Evolutionary conservation across 2,888 invertebrate species (phyloP), one percentile per base, ranked within the genome.

Genomic region (Charanyca ferruginea): DNA sequence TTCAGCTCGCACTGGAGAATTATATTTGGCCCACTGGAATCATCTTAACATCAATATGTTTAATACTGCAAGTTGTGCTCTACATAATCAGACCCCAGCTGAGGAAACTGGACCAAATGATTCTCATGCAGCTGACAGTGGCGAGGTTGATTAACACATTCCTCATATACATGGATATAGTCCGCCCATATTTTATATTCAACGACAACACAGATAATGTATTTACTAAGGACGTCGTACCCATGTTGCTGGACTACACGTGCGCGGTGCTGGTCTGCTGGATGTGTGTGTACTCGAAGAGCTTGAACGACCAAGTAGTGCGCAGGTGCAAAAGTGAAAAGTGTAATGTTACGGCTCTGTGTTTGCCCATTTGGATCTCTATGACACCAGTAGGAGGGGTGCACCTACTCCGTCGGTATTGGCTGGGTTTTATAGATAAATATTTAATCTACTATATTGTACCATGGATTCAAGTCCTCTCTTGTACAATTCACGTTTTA

Each of bases 281-380:
- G 87, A 92, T 91, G 91, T 90, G 89, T 38, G 69, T 92, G 2
- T 93, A 92, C 63, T 87, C 91, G 0, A 92, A 90, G 65, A 90
- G 90, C 49, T 71, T 94, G 9, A 92, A 91, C 71, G 86, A 90
- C 20, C 91, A 92, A 81, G 85, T 91, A n/a, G 85, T 93, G 0
- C 45, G n/a, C n/a, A n/a, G n/a, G 25, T 87, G n/a, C n/a, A n/a
- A n/a, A 89, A 20, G 69, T 75, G 2, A 79, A 11, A 84, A 84
- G 25, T 67, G 64, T 9, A 87, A 79, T 32, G 73, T 90, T 1
- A 13, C 75, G 0, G 1, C 81, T 0, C 54, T 85, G 0, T 87
- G 87, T 0, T 16, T 83, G 2, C 18, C 83, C 0, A 76, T 90
- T 23, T 93, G 91, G 91, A 32, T 77, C 0, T 22, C 85, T 1